phyloP scores from a whole-genome alignment of 1,140 invertebrate species.

The Probaryconus sp. region DNA sequence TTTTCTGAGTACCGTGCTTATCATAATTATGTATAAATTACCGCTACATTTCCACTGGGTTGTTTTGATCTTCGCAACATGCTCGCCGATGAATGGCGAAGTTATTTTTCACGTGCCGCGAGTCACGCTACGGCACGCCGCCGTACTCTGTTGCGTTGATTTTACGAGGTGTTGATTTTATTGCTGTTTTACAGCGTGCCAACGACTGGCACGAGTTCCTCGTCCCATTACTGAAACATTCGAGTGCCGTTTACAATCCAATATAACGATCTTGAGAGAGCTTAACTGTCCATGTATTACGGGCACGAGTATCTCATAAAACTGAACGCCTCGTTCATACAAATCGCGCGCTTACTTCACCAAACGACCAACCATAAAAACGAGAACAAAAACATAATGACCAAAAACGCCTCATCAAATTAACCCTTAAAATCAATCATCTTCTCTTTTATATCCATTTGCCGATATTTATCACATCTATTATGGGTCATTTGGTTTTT shows the following conservation, averaged over 20 bases:
- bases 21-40: conserved; percentile 16
- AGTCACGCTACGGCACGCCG: conserved; percentile 51
- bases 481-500: no score
- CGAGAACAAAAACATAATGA: conserved; percentile 27
- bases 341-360: conserved; percentile 42
- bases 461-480: no score
- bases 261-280: conserved; percentile 66
- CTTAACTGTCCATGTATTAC: conserved; percentile 61
- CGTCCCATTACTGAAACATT: conserved; percentile 76
- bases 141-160: conserved; percentile 30
- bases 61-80: conserved; percentile 29
- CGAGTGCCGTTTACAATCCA: conserved; percentile 71
- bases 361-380: conserved; percentile 43
- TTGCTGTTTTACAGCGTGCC: conserved; percentile 73
- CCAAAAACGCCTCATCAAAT: no score
- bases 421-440: no score
- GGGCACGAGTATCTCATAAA: conserved; percentile 64
- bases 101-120: conserved; percentile 45
- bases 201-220: conserved; percentile 71
- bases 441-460: no score
- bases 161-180: conserved; percentile 68
- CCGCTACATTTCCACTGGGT: conserved; percentile 4
- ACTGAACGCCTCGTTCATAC: conserved; percentile 56
- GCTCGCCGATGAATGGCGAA: conserved; percentile 29
- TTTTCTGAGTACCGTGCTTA: background rate